Percentiles rank a stretch among this genome's conserved stretches.
These are phyloP conservation scores for Philypnodon macrostomus DNA, from an alignment of 2,797 vertebrate species.

Conservation along the genomic window DNA sequence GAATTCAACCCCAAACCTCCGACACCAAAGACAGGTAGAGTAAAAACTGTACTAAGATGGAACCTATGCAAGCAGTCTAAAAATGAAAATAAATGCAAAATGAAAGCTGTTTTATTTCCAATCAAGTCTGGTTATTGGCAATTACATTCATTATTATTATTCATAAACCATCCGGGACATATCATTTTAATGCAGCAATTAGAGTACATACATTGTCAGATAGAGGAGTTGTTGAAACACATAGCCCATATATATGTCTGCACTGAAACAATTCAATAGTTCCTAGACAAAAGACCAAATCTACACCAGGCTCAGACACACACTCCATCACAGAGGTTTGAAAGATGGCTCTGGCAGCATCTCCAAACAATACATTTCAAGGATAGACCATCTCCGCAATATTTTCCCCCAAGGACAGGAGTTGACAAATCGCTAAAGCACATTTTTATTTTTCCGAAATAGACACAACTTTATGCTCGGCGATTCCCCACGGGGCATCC, in stretches of 20 bases:
- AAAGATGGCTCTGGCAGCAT: conserved; percentile 40
- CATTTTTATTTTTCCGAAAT: conserved; percentile 62
- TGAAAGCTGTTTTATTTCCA: no score
- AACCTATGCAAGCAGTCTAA: no score
- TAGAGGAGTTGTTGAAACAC: conserved; percentile 11
- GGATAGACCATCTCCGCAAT: conserved; percentile 52
- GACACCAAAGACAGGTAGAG: no score
- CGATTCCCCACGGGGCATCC: conserved; percentile 55
- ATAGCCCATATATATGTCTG: conserved; percentile 16
- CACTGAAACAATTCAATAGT: conserved; percentile 33
- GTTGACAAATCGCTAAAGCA: conserved; percentile 72
- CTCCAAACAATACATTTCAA: conserved; percentile 55
- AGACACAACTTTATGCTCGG: conserved; percentile 51
- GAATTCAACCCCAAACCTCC: no score
- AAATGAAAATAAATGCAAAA: no score
- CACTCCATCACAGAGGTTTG: conserved; percentile 20
- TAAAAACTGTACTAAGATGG: no score
- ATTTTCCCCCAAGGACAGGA: conserved; percentile 52
- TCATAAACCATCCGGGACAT: no score
- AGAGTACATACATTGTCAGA: no score
- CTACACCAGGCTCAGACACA: background rate
- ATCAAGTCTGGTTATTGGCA: no score
- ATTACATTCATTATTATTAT: no score
- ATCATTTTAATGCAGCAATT: no score
- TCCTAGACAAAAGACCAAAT: conserved; percentile 33